These are phyloP conservation scores for Erythrocercus mccallii DNA, from an alignment of 2,113 vertebrate species.

Conservation along the genomic window DNA sequence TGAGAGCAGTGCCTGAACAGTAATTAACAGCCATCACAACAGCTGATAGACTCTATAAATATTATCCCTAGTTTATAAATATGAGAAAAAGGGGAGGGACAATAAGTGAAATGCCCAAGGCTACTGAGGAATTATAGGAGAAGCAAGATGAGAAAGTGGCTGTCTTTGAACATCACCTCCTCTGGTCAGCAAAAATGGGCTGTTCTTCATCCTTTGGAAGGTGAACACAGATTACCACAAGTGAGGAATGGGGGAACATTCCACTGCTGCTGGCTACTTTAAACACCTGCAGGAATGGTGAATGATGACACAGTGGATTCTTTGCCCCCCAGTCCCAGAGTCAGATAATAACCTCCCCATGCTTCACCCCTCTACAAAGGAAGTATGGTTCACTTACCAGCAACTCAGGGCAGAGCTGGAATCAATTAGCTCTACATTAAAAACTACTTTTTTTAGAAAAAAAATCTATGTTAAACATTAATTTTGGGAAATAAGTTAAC, in stretches of 20 bases:
- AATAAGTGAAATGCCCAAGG: not conserved
- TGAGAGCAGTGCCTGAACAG: not conserved
- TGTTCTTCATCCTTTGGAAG: not conserved
- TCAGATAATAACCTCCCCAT: not conserved
- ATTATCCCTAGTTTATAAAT: not conserved
- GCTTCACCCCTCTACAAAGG: not conserved
- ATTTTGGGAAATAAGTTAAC: constrained; percentile 36
- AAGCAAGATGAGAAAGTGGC: not conserved
- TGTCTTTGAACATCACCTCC: not conserved
- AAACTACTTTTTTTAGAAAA: not conserved
- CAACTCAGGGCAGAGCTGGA: not conserved
- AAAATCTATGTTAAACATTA: constrained; percentile 49
- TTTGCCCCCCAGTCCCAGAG: not conserved
- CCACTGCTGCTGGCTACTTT: not conserved
- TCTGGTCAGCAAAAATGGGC: not conserved
- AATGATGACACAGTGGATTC: not conserved
- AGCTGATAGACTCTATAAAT: not conserved
- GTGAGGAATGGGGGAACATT: not conserved
- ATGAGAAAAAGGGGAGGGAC: not conserved
- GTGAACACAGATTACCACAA: not conserved
- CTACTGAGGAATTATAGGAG: not conserved
- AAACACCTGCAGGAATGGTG: not conserved
- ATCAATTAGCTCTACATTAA: not conserved
- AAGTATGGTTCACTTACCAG: constrained; percentile 6
- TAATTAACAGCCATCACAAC: not conserved